Evolutionary conservation across 37 sponge, comb jelly and placozoan genomes (phyloP).

Genomic region (Halichondria panicea): DNA sequence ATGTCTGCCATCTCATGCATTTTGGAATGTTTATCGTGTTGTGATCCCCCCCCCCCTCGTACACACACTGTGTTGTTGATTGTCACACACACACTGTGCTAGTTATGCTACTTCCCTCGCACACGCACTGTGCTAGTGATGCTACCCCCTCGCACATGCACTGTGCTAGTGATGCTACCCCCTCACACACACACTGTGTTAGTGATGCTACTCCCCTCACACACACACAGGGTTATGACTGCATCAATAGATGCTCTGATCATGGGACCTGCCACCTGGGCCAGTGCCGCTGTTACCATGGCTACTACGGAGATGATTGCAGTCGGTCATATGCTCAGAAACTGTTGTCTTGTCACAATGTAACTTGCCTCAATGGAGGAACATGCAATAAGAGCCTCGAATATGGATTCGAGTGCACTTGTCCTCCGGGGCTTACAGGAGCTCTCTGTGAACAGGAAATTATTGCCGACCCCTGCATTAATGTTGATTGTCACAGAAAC

Average conservation of each 20-base stretch:
- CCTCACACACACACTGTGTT: neutral
- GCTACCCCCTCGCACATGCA: neutral
- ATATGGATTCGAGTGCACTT: conserved; percentile 29
- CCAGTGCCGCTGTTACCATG: conserved; percentile 53
- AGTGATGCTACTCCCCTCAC: neutral
- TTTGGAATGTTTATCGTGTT: too few species aligned
- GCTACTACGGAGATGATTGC: conserved; percentile 72
- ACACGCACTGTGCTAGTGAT: neutral
- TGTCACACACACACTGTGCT: neutral
- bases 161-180: neutral
- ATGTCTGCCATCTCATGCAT: too few species aligned
- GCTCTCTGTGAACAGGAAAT: conserved; percentile 11
- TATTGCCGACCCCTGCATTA: conserved; percentile 8
- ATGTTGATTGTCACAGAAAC: neutral
- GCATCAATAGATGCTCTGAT: conserved; percentile 45
- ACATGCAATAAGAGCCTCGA: conserved; percentile 12
- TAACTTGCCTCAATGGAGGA: conserved; percentile 45
- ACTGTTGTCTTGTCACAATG: conserved; percentile 9
- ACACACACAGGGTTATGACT: conserved; percentile 20
- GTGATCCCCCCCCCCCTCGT: too few species aligned
- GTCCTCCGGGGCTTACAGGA: conserved; percentile 29
- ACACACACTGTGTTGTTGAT: too few species aligned
- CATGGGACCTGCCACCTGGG: conserved; percentile 38
- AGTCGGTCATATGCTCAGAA: conserved; percentile 14
- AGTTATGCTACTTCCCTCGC: neutral